Percentiles rank a stretch among this genome's conserved stretches.
These are phyloP conservation scores for Lepidocyrtoides sp. DNA, from an alignment of 2,888 invertebrate genomes.

Conservation along the genomic window DNA sequence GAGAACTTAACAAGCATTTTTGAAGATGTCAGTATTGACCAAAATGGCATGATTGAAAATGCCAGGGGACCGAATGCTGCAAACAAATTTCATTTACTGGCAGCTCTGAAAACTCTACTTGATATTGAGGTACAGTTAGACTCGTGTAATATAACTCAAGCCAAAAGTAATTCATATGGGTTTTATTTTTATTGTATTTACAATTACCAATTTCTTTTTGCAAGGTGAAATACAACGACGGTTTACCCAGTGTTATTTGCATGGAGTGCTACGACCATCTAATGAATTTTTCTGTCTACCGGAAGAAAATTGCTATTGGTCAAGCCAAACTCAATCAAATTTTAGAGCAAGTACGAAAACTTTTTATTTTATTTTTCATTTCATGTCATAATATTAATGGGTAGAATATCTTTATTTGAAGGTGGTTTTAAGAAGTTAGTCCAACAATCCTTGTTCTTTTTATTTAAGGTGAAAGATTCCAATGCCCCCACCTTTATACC, in stretches of 20 bases:
- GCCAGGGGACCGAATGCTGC: conserved; percentile 77
- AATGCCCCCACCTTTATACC: conserved; percentile 78
- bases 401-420: neutral
- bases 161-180: neutral
- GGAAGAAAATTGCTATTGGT: conserved; percentile 78
- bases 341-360: conserved; percentile 78
- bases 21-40: conserved; percentile 77
- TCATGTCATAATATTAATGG: too few species aligned
- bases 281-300: conserved; percentile 79
- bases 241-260: conserved; percentile 78
- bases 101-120: conserved; percentile 80
- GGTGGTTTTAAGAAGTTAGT: neutral
- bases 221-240: conserved; percentile 79
- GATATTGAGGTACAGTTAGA: conserved; percentile 79
- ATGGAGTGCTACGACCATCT: conserved; percentile 80
- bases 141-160: too few species aligned
- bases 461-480: conserved; percentile 75
- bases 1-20: conserved; percentile 77
- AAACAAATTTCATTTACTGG: conserved; percentile 76
- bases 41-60: conserved; percentile 80
- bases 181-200: conserved; percentile 34
- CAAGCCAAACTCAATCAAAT: conserved; percentile 78
- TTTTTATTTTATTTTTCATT: too few species aligned
- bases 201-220: too few species aligned
- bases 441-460: too few species aligned